A percentile compares a stretch with the other conserved stretches of the same genome.
These are phyloP conservation scores for Sebastes flavidus DNA, from an alignment of 2,797 vertebrate species.

Conservation along the genomic window DNA sequence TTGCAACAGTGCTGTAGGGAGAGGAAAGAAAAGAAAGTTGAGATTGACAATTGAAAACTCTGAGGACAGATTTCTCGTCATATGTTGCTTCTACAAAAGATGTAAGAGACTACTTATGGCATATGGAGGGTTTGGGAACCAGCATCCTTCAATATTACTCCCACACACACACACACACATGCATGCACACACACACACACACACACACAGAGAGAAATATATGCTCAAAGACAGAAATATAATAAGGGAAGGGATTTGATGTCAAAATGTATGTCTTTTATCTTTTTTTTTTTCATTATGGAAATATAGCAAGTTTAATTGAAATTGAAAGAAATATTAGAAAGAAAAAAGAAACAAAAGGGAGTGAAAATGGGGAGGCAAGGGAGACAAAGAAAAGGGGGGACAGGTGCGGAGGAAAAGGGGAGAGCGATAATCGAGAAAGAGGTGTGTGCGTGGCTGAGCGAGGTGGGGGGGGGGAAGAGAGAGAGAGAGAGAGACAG, in stretches of 20 bases:
- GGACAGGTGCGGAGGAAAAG: slow-evolving; percentile 34
- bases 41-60: background rate
- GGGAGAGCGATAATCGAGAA: slow-evolving; percentile 12
- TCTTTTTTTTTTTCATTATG: background rate
- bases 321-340: background rate
- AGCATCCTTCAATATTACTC: background rate
- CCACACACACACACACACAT: background rate
- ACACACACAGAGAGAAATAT: background rate
- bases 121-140: background rate
- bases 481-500: slow-evolving; percentile 59
- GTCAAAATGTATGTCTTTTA: background rate
- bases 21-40: background rate
- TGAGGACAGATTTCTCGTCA: background rate
- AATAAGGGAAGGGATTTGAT: background rate
- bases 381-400: slow-evolving; percentile 38
- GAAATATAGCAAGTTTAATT: background rate
- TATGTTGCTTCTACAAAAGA: background rate
- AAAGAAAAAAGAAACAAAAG: background rate
- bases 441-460: slow-evolving; percentile 33
- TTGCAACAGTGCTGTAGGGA: slow-evolving; percentile 92
- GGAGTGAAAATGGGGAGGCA: background rate
- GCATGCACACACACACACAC: background rate
- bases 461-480: slow-evolving; percentile 1
- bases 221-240: background rate
- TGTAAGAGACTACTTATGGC: background rate